A percentile compares a stretch with the other conserved stretches of the same genome.
Evolutionary conservation across 2,113 vertebrate genomes (phyloP).

Genomic region (Calonectris borealis): DNA sequence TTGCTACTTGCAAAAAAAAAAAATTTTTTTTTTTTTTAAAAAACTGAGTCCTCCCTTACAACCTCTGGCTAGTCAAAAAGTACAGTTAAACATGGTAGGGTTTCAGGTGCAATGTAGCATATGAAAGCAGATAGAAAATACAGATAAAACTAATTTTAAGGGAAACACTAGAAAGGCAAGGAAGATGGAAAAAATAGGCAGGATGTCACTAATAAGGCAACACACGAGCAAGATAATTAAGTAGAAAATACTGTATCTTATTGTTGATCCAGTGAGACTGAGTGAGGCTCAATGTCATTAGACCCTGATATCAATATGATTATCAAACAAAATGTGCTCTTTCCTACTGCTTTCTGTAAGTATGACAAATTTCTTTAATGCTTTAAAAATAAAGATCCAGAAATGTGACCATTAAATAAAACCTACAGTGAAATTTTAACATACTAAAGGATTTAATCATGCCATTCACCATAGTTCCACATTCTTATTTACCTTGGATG

Average conservation of each 20-base stretch:
- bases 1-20: too few relatives aligned
- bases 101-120: neutral
- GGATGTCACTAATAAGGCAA: neutral
- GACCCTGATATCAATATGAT: neutral
- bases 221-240: neutral
- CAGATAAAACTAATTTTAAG: neutral
- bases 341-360: neutral
- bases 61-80: neutral
- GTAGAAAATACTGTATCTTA: neutral
- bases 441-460: neutral
- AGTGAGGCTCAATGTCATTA: neutral
- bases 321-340: neutral
- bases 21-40: neutral
- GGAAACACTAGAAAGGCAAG: neutral
- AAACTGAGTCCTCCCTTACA: neutral
- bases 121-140: neutral
- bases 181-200: neutral
- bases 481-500: neutral
- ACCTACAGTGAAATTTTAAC: neutral
- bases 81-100: neutral
- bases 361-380: neutral
- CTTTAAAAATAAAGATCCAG: neutral
- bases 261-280: neutral
- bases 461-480: neutral
- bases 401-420: neutral